Evolutionary conservation across 92 coral and sea anemone genomes (phyloP).

Genomic region (Anthopleura xanthogrammica): DNA sequence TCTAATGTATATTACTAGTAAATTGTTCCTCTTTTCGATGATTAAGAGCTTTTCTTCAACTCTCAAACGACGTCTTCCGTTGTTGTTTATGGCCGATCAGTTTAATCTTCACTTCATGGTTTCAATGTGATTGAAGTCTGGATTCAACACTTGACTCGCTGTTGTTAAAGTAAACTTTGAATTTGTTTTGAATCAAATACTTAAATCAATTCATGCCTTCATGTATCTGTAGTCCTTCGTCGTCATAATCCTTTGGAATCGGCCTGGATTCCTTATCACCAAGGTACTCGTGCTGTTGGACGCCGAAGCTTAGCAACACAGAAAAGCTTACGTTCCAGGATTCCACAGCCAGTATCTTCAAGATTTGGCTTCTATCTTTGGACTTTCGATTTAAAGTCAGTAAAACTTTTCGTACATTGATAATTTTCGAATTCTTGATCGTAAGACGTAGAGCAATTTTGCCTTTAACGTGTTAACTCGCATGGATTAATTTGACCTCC

Average conservation of each 20-base stretch:
- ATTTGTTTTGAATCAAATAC: background rate
- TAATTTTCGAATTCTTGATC: no score
- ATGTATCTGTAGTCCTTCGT: background rate
- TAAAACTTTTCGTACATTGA: no score
- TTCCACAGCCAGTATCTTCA: background rate
- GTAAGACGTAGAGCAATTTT: no score
- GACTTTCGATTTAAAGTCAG: no score
- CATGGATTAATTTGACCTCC: background rate
- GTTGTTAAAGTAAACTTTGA: background rate
- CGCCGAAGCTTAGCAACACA: conserved; percentile 57
- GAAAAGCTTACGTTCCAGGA: background rate
- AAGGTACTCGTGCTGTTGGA: conserved; percentile 31
- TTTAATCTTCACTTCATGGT: background rate
- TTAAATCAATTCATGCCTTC: background rate
- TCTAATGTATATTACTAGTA: background rate
- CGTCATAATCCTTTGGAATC: background rate
- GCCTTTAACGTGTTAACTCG: background rate
- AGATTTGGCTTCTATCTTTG: background rate
- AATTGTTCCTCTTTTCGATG: background rate
- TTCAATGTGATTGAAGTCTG: background rate
- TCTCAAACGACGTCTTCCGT: background rate
- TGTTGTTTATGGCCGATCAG: background rate
- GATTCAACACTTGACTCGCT: background rate
- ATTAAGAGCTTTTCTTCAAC: background rate
- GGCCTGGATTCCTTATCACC: conserved; percentile 4